Conservation (phyloP, 1,140 invertebrate genomes). For the Adoxophyes honmai region DNA sequence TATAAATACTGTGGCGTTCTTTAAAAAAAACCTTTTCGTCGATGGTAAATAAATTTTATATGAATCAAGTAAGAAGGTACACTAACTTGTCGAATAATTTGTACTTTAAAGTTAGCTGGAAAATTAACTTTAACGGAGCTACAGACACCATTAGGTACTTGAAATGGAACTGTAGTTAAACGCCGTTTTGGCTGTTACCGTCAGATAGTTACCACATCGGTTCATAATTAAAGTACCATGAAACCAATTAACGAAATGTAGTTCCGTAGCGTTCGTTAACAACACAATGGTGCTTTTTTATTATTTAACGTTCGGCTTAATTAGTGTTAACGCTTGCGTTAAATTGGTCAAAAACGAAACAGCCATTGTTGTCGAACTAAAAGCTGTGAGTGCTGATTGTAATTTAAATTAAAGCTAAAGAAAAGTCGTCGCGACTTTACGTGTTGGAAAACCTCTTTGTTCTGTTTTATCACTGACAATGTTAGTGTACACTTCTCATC, state of each 20-base stretch:
- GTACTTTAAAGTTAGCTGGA: too few species aligned
- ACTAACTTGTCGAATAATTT: too few species aligned
- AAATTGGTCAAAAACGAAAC: slow-evolving; percentile 6
- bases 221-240: slow-evolving; percentile 15
- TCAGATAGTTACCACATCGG: background rate
- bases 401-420: too few species aligned
- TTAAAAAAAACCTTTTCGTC: too few species aligned
- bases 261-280: slow-evolving; percentile 5
- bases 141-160: background rate
- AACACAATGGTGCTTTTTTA: slow-evolving; percentile 14
- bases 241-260: slow-evolving; percentile 14
- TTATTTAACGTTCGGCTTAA: slow-evolving; percentile 14
- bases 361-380: background rate
- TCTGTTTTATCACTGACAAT: too few species aligned
- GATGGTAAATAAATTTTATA: too few species aligned
- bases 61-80: too few species aligned
- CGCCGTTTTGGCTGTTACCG: slow-evolving; percentile 1
- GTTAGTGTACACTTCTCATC: too few species aligned
- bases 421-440: too few species aligned
- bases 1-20: too few species aligned
- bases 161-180: background rate
- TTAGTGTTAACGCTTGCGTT: slow-evolving; percentile 15
- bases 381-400: background rate
- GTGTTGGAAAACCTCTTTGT: too few species aligned
- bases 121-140: too few species aligned